These are phyloP conservation scores for Bos indicus DNA, from an alignment of 2,113 vertebrate genomes.

Conservation along the genomic window DNA sequence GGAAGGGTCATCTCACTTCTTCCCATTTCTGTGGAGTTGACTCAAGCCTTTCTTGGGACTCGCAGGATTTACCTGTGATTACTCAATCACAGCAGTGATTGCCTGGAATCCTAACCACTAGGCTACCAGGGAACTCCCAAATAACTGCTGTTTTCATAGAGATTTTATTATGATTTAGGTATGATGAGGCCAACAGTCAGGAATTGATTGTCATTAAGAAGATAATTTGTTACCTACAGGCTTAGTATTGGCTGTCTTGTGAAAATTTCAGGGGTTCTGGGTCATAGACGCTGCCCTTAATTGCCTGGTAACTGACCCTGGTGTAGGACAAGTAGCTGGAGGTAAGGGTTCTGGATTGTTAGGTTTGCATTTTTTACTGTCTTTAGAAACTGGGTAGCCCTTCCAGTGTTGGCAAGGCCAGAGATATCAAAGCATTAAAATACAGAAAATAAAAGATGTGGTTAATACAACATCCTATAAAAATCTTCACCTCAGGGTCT, in stretches of 20 bases:
- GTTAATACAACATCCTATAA: neutral
- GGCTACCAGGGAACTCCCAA: neutral
- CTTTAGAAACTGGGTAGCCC: neutral
- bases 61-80: too few relatives aligned
- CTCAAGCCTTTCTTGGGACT: neutral
- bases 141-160: neutral
- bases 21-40: neutral
- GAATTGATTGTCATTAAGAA: neutral
- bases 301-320: neutral
- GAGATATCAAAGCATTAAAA: neutral
- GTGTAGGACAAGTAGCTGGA: neutral
- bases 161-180: neutral
- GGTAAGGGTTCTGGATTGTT: neutral
- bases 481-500: neutral
- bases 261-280: neutral
- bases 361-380: neutral
- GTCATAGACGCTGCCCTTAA: neutral
- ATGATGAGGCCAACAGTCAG: neutral
- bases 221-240: neutral
- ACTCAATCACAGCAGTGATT: neutral
- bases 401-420: neutral
- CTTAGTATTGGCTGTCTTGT: neutral
- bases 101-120: neutral
- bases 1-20: neutral
- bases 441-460: neutral